Base-by-base conservation (phyloP, 53 echinoderm and acorn worm genomes). In the Pentamera pediparva region DNA sequence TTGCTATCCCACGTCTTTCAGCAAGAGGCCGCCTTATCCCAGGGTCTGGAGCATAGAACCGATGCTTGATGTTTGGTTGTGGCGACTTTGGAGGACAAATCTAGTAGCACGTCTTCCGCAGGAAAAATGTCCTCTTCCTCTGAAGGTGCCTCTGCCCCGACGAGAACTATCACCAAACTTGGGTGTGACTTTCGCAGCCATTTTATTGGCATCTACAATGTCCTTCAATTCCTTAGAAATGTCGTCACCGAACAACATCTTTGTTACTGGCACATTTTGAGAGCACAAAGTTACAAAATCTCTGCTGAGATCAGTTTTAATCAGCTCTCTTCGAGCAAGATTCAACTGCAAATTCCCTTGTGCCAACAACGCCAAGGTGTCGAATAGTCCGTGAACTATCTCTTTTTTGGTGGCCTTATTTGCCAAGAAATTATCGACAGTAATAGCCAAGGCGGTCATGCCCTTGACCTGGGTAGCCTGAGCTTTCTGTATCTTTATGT, bases 271-370 rank as follows among this genome's bases (percentile, higher is more conserved):
- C 31, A 69, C 69, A 69, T 47, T 48, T 30, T 69, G 47, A 15
- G 11, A 69, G 69, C 49, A 69, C 69, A 47, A 69, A 19, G 28
- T 43, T 48, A 30, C 17, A 69, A 69, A 69, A 43, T 69, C 69
- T 7, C 69, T 27, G 22, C 45, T 69, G 25, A 69, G 26, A 48
- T 69, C 69, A 18, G 32, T 27, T 69, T 69, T 69, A 22, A 69
- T 69, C 33, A 69, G 48, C 67, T 67, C 67, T 40, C 67, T 39
- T 22, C 67, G 67, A 67, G 67, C 40, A 40, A 67, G 24, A 25
- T 67, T 67, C 19, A 67, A 25, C 45, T 67, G 40, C 24, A 57
- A 26, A 22, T 57, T 57, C 18, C 58, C 1, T 57, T 41, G 43
- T 15, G 43, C 43, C 43, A 41, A 41, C 15, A 41, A 50, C 50